Evolutionary conservation across 2,113 vertebrate species (phyloP), one percentile per base, ranked within the genome.

Genomic region (Aviceda subcristata): DNA sequence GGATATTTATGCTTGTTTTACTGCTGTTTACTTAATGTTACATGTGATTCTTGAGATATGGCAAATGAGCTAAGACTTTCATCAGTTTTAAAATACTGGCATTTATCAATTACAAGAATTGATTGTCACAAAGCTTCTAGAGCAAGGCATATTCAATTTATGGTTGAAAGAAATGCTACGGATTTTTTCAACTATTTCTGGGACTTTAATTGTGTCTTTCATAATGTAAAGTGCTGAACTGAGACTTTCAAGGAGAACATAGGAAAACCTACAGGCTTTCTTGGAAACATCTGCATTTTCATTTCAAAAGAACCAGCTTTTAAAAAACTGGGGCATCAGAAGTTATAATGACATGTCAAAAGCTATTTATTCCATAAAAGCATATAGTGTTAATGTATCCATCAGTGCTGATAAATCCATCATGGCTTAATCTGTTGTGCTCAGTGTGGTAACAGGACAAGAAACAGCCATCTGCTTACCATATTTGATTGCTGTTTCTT

Each of bases 381-480:
- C 87, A 80, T 73, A 88, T 88, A 68, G 89, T 97, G 94, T 93
- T 90, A 97, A 96, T 95, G 90, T 95, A 96, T 95, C 86, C 93
- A 96, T 94, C 89, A 87, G 87, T 38, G 69, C 88, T 95, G 95
- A 96, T 97, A 96, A 97, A 97, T 96, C 94, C 90, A 27, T 97
- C 96, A 97, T 63, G 69, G 83, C 59, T 68, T 97, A 91, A 96
- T 94, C 95, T 97, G 97, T 90, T 93, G 94, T 88, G 86, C 95
- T 95, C 95, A 90, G 88, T 95, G 86, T 92, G 72, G 91, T 91
- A 97, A 96, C 95, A 94, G 92, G 87, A 88, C 89, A 96, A 67
- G 90, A 59, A 94, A 78, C 93, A 93, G 96, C 97, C 97, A 98
- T 98, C 97, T 98, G 98, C 92, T 98, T 96, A 68, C 95, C 55